Conservation (phyloP, 2,888 invertebrate species). For the Crocallis elinguaria region DNA sequence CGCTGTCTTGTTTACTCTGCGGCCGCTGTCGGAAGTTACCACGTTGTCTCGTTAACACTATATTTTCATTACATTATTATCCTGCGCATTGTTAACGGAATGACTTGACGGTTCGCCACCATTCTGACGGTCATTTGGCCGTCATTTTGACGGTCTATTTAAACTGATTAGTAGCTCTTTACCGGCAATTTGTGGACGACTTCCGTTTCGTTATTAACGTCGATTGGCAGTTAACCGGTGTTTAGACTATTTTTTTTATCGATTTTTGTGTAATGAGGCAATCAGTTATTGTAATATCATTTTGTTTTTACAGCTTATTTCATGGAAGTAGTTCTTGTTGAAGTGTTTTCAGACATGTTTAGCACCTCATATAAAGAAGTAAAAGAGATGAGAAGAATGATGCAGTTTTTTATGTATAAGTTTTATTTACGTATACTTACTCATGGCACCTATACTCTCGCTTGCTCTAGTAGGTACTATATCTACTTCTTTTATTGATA, state of each 20-base stretch:
- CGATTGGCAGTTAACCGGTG: slow-evolving; percentile 37
- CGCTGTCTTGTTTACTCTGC: slow-evolving; percentile 66
- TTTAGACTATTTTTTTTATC: slow-evolving; percentile 37
- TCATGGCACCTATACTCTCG: too few species aligned
- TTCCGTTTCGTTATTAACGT: slow-evolving; percentile 49
- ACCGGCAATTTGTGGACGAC: slow-evolving; percentile 38
- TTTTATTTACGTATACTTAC: too few species aligned
- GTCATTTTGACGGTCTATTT: slow-evolving; percentile 34
- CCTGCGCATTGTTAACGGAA: slow-evolving; percentile 47
- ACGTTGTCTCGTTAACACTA: slow-evolving; percentile 60
- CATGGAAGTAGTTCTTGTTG: not conserved
- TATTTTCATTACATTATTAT: slow-evolving; percentile 63
- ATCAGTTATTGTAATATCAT: not conserved
- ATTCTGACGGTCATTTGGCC: slow-evolving; percentile 19
- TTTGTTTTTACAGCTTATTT: slow-evolving; percentile 1
- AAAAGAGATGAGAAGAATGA: too few species aligned
- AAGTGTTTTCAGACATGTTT: not conserved
- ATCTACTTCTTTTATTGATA: too few species aligned
- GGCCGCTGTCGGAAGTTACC: slow-evolving; percentile 62
- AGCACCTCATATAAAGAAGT: too few species aligned
- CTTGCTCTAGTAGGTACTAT: too few species aligned
- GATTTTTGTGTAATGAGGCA: slow-evolving; percentile 23
- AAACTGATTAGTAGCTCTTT: slow-evolving; percentile 45
- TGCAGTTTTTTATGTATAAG: too few species aligned
- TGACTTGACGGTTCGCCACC: slow-evolving; percentile 53